Conservation (phyloP, 2,797 vertebrate species). For the Coluber constrictor region DNA sequence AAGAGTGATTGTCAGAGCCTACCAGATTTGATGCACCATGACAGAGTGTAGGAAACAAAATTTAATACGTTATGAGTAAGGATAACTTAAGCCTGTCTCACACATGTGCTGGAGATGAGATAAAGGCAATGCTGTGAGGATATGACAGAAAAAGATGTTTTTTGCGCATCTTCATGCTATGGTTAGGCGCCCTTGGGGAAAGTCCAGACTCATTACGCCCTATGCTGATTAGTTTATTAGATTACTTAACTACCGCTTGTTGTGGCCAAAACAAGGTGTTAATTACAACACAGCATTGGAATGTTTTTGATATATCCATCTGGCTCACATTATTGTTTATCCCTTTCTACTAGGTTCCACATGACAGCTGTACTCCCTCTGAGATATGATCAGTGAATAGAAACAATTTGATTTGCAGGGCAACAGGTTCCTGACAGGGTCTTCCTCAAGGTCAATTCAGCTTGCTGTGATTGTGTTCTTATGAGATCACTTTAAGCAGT, state of each 20-base stretch:
- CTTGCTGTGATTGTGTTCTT: neutral
- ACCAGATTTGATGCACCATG: neutral
- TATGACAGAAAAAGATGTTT: neutral
- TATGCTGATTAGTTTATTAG: neutral
- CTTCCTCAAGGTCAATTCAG: neutral
- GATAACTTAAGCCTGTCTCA: neutral
- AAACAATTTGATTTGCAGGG: neutral
- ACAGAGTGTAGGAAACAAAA: neutral
- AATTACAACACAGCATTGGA: neutral
- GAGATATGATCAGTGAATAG: neutral
- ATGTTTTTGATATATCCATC: neutral
- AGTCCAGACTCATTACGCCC: neutral
- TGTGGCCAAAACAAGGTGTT: neutral
- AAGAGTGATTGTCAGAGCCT: neutral
- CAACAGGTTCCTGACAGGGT: neutral
- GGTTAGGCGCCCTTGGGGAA: neutral
- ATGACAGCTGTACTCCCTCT: neutral
- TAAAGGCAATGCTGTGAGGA: neutral
- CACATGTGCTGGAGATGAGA: neutral
- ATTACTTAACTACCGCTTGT: neutral
- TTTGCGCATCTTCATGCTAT: neutral
- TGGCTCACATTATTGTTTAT: neutral
- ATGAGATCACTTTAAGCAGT: neutral
- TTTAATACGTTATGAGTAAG: neutral
- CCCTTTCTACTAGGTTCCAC: neutral